phyloP scores from a whole-genome alignment of 2,888 invertebrate genomes.

The Colletes collaris region DNA sequence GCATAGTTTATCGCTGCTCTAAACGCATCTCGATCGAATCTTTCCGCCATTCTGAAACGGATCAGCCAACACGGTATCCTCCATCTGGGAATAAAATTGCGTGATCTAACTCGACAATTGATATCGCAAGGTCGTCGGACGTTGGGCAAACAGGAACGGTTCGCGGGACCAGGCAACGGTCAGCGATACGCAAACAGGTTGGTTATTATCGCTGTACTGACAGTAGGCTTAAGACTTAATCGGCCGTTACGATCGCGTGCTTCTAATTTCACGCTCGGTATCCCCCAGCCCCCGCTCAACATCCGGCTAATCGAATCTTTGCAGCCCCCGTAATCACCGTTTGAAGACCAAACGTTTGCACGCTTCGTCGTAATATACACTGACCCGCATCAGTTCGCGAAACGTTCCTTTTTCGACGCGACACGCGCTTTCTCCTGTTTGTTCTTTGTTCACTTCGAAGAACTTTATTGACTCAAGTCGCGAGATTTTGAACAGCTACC shows the following conservation, averaged over 20 bases:
- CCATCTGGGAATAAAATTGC: constrained; percentile 6
- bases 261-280: constrained; percentile 74
- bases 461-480: neutral
- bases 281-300: constrained; percentile 55
- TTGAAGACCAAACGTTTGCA: constrained; percentile 56
- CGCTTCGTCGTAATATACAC: constrained; percentile 39
- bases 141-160: constrained; percentile 25
- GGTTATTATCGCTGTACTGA: constrained; percentile 66
- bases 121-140: neutral
- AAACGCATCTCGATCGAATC: too few relatives aligned
- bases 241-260: constrained; percentile 74
- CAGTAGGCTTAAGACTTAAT: constrained; percentile 70
- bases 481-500: too few relatives aligned
- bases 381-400: constrained; percentile 53
- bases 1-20: too few relatives aligned
- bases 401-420: constrained; percentile 33
- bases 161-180: constrained; percentile 20
- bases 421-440: constrained; percentile 2
- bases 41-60: too few relatives aligned
- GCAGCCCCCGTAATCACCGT: constrained; percentile 63
- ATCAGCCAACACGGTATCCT: too few relatives aligned
- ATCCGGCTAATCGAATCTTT: constrained; percentile 71
- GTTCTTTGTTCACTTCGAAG: neutral
- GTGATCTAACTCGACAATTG: constrained; percentile 16
- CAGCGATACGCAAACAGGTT: constrained; percentile 61